phyloP scores from a whole-genome alignment of 2,888 invertebrate species.

The Chirona hameri region DNA sequence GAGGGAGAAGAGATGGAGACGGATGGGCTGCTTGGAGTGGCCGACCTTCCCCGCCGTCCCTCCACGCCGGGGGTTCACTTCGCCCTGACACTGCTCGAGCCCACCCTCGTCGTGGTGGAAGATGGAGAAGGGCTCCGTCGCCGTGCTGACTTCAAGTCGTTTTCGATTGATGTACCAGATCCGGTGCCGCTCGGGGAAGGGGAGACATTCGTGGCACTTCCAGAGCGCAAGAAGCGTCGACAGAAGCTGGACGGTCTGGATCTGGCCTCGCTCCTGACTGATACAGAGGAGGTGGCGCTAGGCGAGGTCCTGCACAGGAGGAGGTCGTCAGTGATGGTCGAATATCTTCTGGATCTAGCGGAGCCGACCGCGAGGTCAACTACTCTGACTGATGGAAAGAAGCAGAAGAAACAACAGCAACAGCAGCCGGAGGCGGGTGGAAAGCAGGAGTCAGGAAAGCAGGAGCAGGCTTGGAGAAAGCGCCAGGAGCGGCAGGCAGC shows the following conservation, averaged over 20 bases:
- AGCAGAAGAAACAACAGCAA: background rate
- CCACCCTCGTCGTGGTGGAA: constrained; percentile 1
- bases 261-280: background rate
- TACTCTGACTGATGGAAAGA: too few species aligned
- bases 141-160: background rate
- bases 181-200: background rate
- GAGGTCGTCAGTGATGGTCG: background rate
- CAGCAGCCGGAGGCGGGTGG: too few species aligned
- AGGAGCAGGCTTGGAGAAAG: background rate
- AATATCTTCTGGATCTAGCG: background rate
- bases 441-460: background rate
- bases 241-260: constrained; percentile 4
- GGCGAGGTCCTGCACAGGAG: background rate
- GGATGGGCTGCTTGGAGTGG: background rate
- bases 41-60: background rate
- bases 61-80: background rate
- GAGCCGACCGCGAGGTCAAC: constrained; percentile 13
- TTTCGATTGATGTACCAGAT: background rate
- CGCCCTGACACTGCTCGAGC: background rate
- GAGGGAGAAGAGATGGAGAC: background rate
- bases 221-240: background rate
- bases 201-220: background rate
- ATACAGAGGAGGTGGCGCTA: background rate
- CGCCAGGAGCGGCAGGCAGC: background rate
- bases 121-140: background rate